Base-by-base conservation (phyloP, 2,888 invertebrate species). In the Gandaritis pyraliata region DNA sequence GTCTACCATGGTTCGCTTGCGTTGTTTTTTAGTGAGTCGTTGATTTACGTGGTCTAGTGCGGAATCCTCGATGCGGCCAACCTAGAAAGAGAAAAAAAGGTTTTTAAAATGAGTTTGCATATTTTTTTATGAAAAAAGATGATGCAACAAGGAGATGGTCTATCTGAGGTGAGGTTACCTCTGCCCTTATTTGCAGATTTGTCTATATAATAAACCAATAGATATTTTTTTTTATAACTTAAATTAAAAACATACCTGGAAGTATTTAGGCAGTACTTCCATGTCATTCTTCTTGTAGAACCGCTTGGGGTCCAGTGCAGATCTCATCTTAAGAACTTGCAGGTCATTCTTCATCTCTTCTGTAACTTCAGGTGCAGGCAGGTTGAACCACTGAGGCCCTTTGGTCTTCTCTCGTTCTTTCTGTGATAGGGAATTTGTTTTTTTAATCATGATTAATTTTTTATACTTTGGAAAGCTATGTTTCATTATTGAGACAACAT, bases 221-320 rank as follows among this genome's bases (percentile, higher is more conserved):
- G n/a, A n/a, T n/a, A n/a, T n/a, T n/a, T n/a, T n/a, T n/a, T n/a
- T n/a, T n/a, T n/a, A n/a, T n/a, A n/a, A n/a, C n/a, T n/a, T 23
- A 23, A 23, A 3, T 4, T 23, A 23, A 23, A 23, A 23, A 33
- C 15, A 80, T 85, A 97, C 97, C 93, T 97, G 97, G 87, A 99
- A 99, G 83, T 97, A 98, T 88, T 98, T 99, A 0, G 99, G 98
- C 36, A 97, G 78, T 0, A 94, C 95, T 87, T 96, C 96, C 70
- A 96, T 93, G 78, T 98, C 97, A 82, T 97, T 98, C 77, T 97
- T 96, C 86, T 98, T 98, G 89, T 99, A 99, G 88, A 98, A 99
- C 71, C 95, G 95, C 83, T 98, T 98, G 0, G 98, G 97, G 90
- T 99, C 96, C 11, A 99, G 87, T 0, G 94, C 97, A 0, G 97